Percentiles rank a stretch among this genome's conserved stretches.
Conservation (phyloP, 1,140 invertebrate species). For the Lordiphosa stackelbergi region DNA sequence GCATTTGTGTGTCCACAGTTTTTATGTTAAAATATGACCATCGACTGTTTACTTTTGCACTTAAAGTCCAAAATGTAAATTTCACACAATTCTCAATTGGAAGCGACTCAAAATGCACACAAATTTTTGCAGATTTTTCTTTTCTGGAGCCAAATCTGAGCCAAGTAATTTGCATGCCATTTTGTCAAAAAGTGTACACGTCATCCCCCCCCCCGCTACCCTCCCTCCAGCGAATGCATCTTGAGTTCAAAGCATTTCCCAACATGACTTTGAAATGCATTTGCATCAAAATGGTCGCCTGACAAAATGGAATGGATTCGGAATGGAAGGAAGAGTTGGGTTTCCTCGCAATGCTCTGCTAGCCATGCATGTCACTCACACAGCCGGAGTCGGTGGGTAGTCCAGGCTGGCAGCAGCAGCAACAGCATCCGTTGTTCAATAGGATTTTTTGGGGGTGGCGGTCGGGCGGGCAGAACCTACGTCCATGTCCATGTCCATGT, state of each 20-base stretch:
- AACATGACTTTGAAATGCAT: constrained; percentile 56
- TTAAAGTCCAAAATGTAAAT: neutral
- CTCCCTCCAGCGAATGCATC: constrained; percentile 1
- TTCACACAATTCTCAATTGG: constrained; percentile 4
- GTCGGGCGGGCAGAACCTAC: neutral
- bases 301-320: constrained; percentile 5
- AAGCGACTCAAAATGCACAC: constrained; percentile 3
- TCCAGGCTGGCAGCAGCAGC: constrained; percentile 21
- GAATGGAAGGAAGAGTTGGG: constrained; percentile 3
- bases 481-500: neutral
- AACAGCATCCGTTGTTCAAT: constrained; percentile 71
- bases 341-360: constrained; percentile 36
- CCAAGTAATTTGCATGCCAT: constrained; percentile 63
- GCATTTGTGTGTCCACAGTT: neutral
- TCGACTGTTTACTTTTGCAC: neutral
- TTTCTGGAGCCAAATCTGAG: constrained; percentile 31
- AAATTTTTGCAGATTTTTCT: neutral
- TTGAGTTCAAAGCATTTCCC: constrained; percentile 22
- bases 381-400: constrained; percentile 23
- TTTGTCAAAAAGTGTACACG: constrained; percentile 28
- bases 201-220: neutral
- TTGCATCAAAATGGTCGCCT: constrained; percentile 60
- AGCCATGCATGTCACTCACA: constrained; percentile 59
- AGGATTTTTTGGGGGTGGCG: constrained; percentile 40
- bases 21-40: constrained; percentile 2